phyloP scores from a whole-genome alignment of 2,113 vertebrate species.

The Engraulis encrasicolus region DNA sequence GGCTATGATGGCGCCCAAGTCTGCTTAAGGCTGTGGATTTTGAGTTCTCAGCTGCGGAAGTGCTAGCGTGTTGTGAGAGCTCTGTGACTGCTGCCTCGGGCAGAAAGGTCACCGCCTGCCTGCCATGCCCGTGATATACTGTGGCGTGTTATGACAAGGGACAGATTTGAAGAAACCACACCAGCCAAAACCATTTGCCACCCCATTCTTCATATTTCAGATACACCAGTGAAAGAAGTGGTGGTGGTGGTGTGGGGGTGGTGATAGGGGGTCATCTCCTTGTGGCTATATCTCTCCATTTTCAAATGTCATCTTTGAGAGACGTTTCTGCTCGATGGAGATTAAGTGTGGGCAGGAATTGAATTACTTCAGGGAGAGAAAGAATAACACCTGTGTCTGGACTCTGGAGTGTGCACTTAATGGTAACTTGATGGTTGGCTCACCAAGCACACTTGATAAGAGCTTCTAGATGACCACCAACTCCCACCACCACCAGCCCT shows the following conservation, averaged over 20 bases:
- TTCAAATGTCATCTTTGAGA: neutral
- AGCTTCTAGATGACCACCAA: neutral
- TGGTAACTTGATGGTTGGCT: neutral
- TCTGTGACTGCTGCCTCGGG: neutral
- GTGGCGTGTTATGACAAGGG: conserved; percentile 9
- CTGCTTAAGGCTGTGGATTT: neutral
- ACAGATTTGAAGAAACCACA: conserved; percentile 10
- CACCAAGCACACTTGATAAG: neutral
- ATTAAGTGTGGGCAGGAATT: neutral
- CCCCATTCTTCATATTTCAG: neutral
- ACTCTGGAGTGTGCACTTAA: neutral
- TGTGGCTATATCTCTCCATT: neutral
- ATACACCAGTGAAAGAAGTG: neutral
- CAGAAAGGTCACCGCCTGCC: neutral
- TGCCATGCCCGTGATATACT: neutral
- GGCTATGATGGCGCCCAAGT: no score
- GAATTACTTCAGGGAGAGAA: neutral
- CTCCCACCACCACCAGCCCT: neutral
- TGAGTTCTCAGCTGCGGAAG: neutral
- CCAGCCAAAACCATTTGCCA: neutral
- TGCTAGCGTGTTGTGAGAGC: neutral
- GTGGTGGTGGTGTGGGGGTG: neutral
- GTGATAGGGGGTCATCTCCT: neutral
- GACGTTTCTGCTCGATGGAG: neutral
- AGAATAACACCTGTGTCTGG: neutral